Evolutionary conservation across 1,140 invertebrate species (phyloP).

Genomic region (Helicorthomorpha holstii): DNA sequence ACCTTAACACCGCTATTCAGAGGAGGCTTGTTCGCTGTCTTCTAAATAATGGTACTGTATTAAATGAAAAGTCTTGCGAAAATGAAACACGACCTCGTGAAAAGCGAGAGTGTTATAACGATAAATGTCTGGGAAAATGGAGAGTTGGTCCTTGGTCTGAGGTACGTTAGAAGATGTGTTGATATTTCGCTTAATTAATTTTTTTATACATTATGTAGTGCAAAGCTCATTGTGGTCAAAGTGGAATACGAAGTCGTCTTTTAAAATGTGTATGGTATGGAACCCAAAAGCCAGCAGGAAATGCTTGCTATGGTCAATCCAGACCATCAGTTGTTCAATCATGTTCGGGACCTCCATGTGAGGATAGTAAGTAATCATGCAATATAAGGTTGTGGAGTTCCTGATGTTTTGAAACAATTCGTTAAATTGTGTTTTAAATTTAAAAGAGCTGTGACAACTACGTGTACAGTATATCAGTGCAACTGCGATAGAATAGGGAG

Average conservation of each 20-base stretch:
- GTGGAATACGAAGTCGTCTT: conserved; percentile 61
- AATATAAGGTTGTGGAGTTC: conserved; percentile 10
- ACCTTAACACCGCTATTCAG: conserved; percentile 41
- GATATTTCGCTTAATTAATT: background rate
- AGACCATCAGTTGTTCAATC: conserved; percentile 54
- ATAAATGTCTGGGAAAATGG: conserved; percentile 65
- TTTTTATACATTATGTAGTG: no score
- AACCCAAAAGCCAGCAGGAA: conserved; percentile 57
- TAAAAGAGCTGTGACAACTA: background rate
- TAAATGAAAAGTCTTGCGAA: conserved; percentile 42
- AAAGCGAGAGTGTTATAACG: conserved; percentile 55
- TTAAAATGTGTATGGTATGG: conserved; percentile 76
- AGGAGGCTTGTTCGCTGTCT: conserved; percentile 13
- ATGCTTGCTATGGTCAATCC: conserved; percentile 52
- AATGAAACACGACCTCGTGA: conserved; percentile 43
- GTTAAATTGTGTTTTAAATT: background rate
- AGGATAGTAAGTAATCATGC: conserved; percentile 25
- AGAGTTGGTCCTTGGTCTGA: conserved; percentile 69
- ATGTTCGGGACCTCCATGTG: conserved; percentile 49
- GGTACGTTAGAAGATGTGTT: conserved; percentile 31
- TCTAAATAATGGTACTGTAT: conserved; percentile 32
- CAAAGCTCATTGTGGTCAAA: conserved; percentile 47
- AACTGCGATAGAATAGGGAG: background rate
- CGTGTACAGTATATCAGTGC: background rate
- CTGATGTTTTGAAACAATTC: background rate